Evolutionary conservation across 2,113 vertebrate genomes (phyloP).

Genomic region (Miniopterus natalensis): DNA sequence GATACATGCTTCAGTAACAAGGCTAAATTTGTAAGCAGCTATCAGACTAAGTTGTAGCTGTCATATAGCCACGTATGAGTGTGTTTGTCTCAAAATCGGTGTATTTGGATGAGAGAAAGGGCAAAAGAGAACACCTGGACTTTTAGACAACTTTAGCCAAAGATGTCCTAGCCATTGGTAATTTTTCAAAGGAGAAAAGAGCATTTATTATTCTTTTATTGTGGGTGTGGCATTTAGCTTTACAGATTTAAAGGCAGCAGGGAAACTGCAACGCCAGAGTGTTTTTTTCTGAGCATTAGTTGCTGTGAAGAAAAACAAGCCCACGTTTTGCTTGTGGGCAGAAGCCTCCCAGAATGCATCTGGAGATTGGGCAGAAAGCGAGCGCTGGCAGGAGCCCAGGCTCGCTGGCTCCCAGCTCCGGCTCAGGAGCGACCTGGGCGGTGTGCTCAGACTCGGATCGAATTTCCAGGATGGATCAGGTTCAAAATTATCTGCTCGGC

Average conservation of each 20-base stretch:
- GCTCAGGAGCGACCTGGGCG: slow-evolving; percentile 67
- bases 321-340: slow-evolving; percentile 84
- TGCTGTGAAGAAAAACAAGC: slow-evolving; percentile 77
- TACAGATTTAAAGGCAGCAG: slow-evolving; percentile 70
- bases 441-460: slow-evolving; percentile 50
- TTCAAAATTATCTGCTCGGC: slow-evolving; percentile 66
- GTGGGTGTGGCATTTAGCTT: slow-evolving; percentile 24
- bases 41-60: not conserved
- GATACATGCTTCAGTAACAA: not conserved
- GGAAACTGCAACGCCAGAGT: slow-evolving; percentile 67
- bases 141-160: slow-evolving; percentile 32
- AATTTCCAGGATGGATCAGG: slow-evolving; percentile 67
- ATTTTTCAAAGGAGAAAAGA: slow-evolving; percentile 48
- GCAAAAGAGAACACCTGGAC: not conserved
- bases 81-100: not conserved
- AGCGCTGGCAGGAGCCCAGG: slow-evolving; percentile 77
- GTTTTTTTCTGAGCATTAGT: slow-evolving; percentile 77
- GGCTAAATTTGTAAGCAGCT: slow-evolving; percentile 20
- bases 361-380: slow-evolving; percentile 74
- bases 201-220: slow-evolving; percentile 52
- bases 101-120: not conserved
- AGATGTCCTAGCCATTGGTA: not conserved
- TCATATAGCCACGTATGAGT: not conserved
- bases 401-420: not conserved
- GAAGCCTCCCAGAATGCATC: slow-evolving; percentile 83